Evolutionary conservation across 1,140 invertebrate species (phyloP), one percentile per base, ranked within the genome.

Genomic region (Drosophila sproati): DNA sequence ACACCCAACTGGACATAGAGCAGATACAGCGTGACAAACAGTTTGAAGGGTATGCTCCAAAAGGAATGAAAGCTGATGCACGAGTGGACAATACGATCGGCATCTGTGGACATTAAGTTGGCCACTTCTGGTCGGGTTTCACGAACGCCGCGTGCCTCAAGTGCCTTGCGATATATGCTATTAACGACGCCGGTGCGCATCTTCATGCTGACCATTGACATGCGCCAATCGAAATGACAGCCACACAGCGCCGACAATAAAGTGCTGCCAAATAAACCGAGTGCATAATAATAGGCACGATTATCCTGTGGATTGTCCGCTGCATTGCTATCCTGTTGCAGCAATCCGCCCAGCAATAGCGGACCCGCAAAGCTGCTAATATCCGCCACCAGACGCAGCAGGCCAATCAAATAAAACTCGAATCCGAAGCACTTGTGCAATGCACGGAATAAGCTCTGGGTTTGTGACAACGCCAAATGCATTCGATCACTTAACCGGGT

Each of bases 41-140:
- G 93, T 96, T 98, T 78, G 8, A 88, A 91, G 1, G 98, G 98
- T 88, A 99, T 96, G 93, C 98, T 98, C 98, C 99, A 99, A 76
- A 99, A 94, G 10, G 97, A 95, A 94, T 99, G 98, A 93, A 99
- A 98, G 93, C 97, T 98, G 0, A 97, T 96, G 93, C 97, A 98
- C 43, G 98, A 97, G 93, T 99, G 99, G 0, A 98, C 96, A 75
- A 99, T 97, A 79, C 98, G 94, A 88, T 99, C 98, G 0, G 96
- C 96, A 93, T 99, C 99, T 1, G 97, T 98, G 35, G 97, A 99
- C 96, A 99, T 98, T 80, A 98, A 98, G 93, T 99, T 99, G 0
- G 99, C 95, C 32, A 99, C 96, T 94, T 99, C 96, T 2, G 92
- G 92, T 3, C 73, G 61, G 0, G 88, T 70, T n/a, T 88, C 79